These are phyloP conservation scores for Thomomys bottae DNA, from an alignment of 2,113 vertebrate genomes.

Conservation along the genomic window DNA sequence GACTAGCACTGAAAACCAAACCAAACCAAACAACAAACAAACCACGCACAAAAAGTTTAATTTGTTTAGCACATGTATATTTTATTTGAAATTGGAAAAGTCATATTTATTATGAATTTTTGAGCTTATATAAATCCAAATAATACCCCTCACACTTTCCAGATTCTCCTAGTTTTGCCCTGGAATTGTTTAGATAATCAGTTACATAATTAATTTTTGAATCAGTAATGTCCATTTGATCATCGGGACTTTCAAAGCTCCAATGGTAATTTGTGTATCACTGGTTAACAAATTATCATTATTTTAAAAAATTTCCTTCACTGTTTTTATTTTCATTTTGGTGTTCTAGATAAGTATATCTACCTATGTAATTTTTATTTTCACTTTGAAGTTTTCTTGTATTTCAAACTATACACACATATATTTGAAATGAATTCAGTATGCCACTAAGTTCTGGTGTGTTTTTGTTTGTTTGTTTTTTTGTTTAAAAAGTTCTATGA, in stretches of 20 bases:
- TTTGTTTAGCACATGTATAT: slow-evolving; percentile 12
- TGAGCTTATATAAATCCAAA: neutral
- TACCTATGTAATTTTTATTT: neutral
- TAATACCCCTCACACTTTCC: neutral
- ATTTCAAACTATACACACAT: neutral
- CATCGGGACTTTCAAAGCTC: neutral
- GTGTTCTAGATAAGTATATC: neutral
- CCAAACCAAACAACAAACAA: too few species aligned
- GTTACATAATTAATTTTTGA: neutral
- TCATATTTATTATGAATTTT: neutral
- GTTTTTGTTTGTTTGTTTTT: neutral
- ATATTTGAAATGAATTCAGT: neutral
- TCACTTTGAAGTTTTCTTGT: neutral
- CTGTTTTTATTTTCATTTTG: neutral
- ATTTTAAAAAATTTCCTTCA: neutral
- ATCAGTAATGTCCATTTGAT: too few species aligned
- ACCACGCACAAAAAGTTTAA: neutral
- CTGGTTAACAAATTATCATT: neutral
- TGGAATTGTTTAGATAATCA: neutral
- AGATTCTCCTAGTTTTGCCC: neutral
- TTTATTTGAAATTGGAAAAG: neutral
- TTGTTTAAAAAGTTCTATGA: neutral
- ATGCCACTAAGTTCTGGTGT: neutral
- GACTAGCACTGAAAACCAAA: too few species aligned
- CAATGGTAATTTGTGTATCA: neutral